Percentiles rank a stretch among this genome's conserved stretches.
These are phyloP conservation scores for Augiades crinisus DNA, from an alignment of 2,888 invertebrate species.

Conservation along the genomic window DNA sequence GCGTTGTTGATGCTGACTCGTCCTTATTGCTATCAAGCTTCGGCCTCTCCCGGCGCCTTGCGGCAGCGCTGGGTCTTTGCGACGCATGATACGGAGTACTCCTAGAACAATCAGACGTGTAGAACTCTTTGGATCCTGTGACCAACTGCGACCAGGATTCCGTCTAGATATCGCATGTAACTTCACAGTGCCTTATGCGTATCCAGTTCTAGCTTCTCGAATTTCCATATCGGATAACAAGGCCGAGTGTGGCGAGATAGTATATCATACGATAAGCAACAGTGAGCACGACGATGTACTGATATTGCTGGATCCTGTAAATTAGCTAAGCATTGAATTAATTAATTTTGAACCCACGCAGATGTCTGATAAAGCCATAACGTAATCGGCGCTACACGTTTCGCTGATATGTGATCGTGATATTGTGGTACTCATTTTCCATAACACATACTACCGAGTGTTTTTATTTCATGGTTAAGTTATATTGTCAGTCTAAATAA, in stretches of 20 bases:
- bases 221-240: slow-evolving; percentile 70
- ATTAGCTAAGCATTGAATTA: slow-evolving; percentile 6
- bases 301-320: slow-evolving; percentile 26
- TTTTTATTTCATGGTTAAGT: slow-evolving; percentile 4
- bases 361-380: slow-evolving; percentile 20
- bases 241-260: slow-evolving; percentile 62
- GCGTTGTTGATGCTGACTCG: slow-evolving; percentile 62
- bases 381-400: slow-evolving; percentile 21
- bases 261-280: slow-evolving; percentile 74
- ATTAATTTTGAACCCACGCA: slow-evolving; percentile 29
- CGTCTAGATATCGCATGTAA: slow-evolving; percentile 52
- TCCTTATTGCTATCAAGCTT: slow-evolving; percentile 65
- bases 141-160: slow-evolving; percentile 52
- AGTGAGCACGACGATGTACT: slow-evolving; percentile 61
- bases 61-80: slow-evolving; percentile 54
- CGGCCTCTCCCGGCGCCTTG: slow-evolving; percentile 52
- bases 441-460: neutral
- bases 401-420: neutral
- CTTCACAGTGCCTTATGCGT: slow-evolving; percentile 60
- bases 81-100: slow-evolving; percentile 49
- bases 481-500: neutral
- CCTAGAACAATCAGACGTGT: slow-evolving; percentile 47
- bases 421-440: neutral
- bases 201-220: slow-evolving; percentile 56
- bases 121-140: slow-evolving; percentile 45